A percentile compares a stretch with the other conserved stretches of the same genome.
Conservation (phyloP, 2,797 vertebrate genomes). For the Bradypodion pumilum region DNA sequence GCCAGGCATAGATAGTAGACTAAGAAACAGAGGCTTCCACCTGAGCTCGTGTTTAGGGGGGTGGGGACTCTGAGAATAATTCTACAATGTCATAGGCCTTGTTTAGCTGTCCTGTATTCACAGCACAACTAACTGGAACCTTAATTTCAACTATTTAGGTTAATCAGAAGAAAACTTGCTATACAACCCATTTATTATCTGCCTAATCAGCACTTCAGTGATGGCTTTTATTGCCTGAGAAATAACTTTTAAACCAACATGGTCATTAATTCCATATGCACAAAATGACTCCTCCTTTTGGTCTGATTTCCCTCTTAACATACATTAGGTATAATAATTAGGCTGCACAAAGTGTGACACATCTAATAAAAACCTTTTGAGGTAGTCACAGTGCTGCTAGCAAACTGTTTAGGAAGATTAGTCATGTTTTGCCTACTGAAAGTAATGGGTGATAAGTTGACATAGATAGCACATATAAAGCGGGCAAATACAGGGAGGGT, state of each 20-base stretch:
- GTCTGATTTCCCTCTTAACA: constrained; percentile 60
- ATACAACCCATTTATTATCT: constrained; percentile 47
- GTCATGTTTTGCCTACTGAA: neutral
- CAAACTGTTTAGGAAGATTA: neutral
- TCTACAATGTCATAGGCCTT: constrained; percentile 33
- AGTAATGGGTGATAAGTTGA: constrained; percentile 10
- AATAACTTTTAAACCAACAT: constrained; percentile 48
- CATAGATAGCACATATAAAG: neutral
- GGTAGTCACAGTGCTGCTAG: constrained; percentile 5
- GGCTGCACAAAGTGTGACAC: constrained; percentile 6
- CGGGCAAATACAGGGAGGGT: neutral
- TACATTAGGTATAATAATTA: constrained; percentile 54
- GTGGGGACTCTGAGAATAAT: constrained; percentile 58
- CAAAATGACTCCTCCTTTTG: constrained; percentile 55
- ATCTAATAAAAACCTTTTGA: constrained; percentile 48
- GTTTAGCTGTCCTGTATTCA: constrained; percentile 57
- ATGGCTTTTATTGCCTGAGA: constrained; percentile 48
- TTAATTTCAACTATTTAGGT: constrained; percentile 40
- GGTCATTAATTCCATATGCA: constrained; percentile 61
- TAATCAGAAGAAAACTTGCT: constrained; percentile 47
- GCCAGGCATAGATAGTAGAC: constrained; percentile 64
- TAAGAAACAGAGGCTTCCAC: constrained; percentile 62
- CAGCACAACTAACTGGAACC: constrained; percentile 48
- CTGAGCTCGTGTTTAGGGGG: constrained; percentile 56
- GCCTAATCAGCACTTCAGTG: constrained; percentile 57